Evolutionary conservation across 1,140 invertebrate genomes (phyloP).

Genomic region (Magallana gigas): DNA sequence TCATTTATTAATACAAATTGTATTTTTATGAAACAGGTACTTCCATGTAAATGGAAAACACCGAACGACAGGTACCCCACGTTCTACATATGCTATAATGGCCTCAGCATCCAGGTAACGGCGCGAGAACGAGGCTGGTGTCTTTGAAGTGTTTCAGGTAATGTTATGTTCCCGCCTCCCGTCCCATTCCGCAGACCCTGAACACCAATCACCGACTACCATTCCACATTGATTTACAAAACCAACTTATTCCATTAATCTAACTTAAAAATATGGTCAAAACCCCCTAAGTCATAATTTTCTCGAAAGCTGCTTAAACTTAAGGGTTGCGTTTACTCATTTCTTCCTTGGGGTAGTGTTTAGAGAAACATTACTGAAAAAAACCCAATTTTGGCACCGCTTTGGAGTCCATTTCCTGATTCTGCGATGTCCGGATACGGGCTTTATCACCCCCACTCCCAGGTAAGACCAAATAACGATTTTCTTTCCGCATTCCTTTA

Average conservation of each 20-base stretch:
- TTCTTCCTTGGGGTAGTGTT: background rate
- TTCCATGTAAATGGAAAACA: background rate
- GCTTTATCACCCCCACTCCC: slow-evolving; percentile 52
- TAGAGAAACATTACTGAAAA: background rate
- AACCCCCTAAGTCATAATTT: slow-evolving; percentile 36
- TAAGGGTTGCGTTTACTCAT: background rate
- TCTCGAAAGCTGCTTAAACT: slow-evolving; percentile 30
- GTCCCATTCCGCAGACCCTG: background rate
- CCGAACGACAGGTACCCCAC: background rate
- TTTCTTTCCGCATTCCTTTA: slow-evolving; percentile 51
- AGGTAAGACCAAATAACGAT: slow-evolving; percentile 49
- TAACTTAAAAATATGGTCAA: slow-evolving; percentile 39
- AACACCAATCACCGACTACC: slow-evolving; percentile 28
- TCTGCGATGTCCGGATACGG: slow-evolving; percentile 54
- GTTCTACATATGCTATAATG: slow-evolving; percentile 14
- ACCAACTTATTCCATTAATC: slow-evolving; percentile 38
- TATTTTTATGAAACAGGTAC: background rate
- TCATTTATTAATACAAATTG: slow-evolving; percentile 30
- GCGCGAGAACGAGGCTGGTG: slow-evolving; percentile 33
- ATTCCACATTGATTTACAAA: slow-evolving; percentile 38
- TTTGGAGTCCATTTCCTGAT: slow-evolving; percentile 23
- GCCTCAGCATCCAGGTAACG: slow-evolving; percentile 7
- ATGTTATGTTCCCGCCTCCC: slow-evolving; percentile 3
- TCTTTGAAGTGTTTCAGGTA: slow-evolving; percentile 37
- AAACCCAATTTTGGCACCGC: background rate